phyloP scores from a whole-genome alignment of 2,113 vertebrate species.

The Pungitius pungitius region DNA sequence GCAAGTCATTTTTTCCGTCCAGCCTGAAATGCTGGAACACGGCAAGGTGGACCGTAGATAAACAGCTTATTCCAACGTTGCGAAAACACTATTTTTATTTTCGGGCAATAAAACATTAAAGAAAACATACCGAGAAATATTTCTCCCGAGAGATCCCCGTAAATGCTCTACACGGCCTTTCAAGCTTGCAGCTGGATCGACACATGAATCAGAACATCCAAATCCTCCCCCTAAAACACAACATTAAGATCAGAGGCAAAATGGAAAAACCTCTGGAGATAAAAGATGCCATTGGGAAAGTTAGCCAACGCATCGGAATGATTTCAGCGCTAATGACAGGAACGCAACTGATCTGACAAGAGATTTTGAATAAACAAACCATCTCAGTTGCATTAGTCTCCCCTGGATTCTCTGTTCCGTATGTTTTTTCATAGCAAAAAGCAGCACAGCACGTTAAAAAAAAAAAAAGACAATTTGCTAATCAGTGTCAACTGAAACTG shows the following conservation, averaged over 20 bases:
- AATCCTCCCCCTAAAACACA: slow-evolving; percentile 17
- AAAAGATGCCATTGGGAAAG: background rate
- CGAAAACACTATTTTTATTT: background rate
- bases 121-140: background rate
- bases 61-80: background rate
- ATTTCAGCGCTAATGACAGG: background rate
- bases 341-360: background rate
- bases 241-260: slow-evolving; percentile 14
- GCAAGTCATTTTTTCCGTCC: background rate
- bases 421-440: slow-evolving; percentile 12
- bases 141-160: background rate
- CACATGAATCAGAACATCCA: slow-evolving; percentile 1
- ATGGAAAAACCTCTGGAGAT: background rate
- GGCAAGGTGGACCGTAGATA: background rate
- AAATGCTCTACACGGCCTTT: background rate
- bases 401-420: background rate
- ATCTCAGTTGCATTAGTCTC: background rate
- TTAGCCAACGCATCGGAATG: background rate
- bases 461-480: slow-evolving; percentile 15
- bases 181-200: slow-evolving; percentile 1
- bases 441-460: background rate
- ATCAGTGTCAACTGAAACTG: slow-evolving; percentile 48
- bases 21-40: background rate
- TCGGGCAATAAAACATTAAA: background rate
- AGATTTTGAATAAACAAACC: slow-evolving; percentile 14